Evolutionary conservation across 2,888 invertebrate species (phyloP), one percentile per base, ranked within the genome.

Genomic region (Drosophila barbarae): DNA sequence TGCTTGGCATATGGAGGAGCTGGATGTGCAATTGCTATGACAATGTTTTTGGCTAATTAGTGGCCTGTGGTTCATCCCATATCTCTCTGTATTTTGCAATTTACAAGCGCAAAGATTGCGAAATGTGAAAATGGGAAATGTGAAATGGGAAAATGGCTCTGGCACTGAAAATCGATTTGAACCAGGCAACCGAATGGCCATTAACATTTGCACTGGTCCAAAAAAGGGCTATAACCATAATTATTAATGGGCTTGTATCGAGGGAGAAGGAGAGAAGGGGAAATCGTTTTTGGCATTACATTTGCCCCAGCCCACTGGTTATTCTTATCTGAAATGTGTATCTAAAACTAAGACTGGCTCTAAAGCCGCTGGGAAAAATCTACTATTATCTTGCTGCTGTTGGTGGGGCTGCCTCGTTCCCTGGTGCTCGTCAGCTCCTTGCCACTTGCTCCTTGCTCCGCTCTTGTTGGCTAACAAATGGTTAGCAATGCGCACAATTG

Each of bases 401-500:
- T 7, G 18, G 26, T 26, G 26, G 18, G n/a, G 18, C 35, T 51
- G 41, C 39, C 41, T 13, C 54, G 74, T 59, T 69, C 77, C 56
- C 56, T 69, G 39, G 32, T 32, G 35, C 10, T 54, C 38, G n/a
- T 39, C 52, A 32, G 18, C 51, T 41, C 36, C 26, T 32, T 66
- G 69, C 53, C 60, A 47, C 46, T 47, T 18, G 21, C 32, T 47
- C 46, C 46, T 32, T 21, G 46, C 30, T 9, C 13, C 13, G 77
- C 64, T 74, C 69, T 59, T 36, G 60, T 50, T 44, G 49, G 69
- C 59, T 51, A 81, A 79, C 79, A 79, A 79, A 79, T 84, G 84
- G 72, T 70, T 59, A 64, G 70, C 84, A 64, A 73, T 78, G 78
- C 60, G 78, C 76, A 72, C 78, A 84, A 79, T 81, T 79, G 84